A percentile compares a stretch with the other conserved stretches of the same genome.
These are phyloP conservation scores for Halcyon smyrnensis DNA, from an alignment of 2,797 vertebrate species.

Conservation along the genomic window DNA sequence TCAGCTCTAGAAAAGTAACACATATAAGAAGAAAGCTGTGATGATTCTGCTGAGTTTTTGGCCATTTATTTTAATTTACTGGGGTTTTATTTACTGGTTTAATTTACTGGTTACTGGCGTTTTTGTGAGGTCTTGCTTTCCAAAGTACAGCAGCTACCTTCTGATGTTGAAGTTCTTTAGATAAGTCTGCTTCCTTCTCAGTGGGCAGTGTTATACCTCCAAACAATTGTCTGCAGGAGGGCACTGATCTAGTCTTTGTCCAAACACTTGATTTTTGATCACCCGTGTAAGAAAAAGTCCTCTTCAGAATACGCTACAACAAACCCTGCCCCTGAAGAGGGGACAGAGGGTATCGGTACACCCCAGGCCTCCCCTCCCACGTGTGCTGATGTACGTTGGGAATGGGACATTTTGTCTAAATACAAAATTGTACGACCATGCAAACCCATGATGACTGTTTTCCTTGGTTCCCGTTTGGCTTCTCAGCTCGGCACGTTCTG, in stretches of 20 bases:
- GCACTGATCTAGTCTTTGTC: background rate
- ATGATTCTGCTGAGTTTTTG: background rate
- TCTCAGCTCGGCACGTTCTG: background rate
- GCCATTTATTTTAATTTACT: background rate
- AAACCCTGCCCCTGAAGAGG: background rate
- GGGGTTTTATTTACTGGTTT: too few species aligned
- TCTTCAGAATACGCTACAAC: background rate
- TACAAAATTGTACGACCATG: background rate
- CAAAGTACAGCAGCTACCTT: background rate
- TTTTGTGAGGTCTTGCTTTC: background rate
- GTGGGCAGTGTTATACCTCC: background rate
- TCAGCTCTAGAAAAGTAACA: background rate
- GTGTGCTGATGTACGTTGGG: background rate
- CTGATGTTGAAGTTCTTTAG: background rate
- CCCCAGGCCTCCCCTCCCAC: background rate
- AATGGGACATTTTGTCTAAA: background rate
- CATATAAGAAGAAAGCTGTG: background rate
- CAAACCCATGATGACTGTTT: background rate
- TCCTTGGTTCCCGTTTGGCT: background rate
- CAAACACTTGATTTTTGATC: background rate
- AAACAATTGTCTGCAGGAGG: background rate
- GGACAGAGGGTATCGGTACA: background rate
- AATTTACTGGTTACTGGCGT: accelerated
- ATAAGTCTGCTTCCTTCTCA: background rate
- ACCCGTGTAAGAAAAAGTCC: background rate